These are phyloP conservation scores for Thyatira batis DNA, from an alignment of 2,888 invertebrate genomes.

Conservation along the genomic window DNA sequence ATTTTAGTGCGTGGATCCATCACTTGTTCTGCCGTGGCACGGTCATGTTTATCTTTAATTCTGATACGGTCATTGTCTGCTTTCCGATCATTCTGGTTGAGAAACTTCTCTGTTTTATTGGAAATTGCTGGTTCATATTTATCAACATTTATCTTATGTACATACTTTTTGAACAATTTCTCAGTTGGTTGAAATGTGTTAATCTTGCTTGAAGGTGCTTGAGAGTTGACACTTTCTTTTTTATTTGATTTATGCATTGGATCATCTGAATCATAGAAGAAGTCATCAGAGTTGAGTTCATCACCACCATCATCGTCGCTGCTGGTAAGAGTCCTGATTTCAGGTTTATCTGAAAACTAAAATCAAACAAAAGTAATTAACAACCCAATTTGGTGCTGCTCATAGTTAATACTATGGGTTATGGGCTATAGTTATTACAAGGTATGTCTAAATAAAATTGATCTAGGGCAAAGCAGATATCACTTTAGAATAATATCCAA, in stretches of 20 bases:
- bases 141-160: slow-evolving; percentile 92
- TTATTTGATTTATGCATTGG: slow-evolving; percentile 40
- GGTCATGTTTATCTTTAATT: slow-evolving; percentile 94
- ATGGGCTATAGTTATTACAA: too few species aligned
- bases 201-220: slow-evolving; percentile 82
- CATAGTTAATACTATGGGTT: too few species aligned
- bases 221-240: slow-evolving; percentile 70
- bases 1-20: slow-evolving; percentile 98
- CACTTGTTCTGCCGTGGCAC: slow-evolving; percentile 98
- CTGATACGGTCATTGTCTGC: slow-evolving; percentile 87
- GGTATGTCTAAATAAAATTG: too few species aligned
- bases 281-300: slow-evolving; percentile 67
- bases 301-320: slow-evolving; percentile 47
- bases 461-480: too few species aligned
- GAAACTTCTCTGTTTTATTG: slow-evolving; percentile 86
- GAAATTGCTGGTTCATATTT: slow-evolving; percentile 87
- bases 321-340: slow-evolving; percentile 49
- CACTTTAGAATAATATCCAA: too few species aligned
- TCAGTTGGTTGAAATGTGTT: slow-evolving; percentile 89
- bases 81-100: slow-evolving; percentile 86
- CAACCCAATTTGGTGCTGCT: too few species aligned
- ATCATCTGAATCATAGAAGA: slow-evolving; percentile 70
- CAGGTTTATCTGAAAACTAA: slow-evolving; percentile 66
- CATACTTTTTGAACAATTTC: slow-evolving; percentile 89
- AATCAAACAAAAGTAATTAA: slow-evolving; percentile 12